These are phyloP conservation scores for Cygnus buccinator DNA, from an alignment of 2,113 vertebrate species.

Conservation along the genomic window DNA sequence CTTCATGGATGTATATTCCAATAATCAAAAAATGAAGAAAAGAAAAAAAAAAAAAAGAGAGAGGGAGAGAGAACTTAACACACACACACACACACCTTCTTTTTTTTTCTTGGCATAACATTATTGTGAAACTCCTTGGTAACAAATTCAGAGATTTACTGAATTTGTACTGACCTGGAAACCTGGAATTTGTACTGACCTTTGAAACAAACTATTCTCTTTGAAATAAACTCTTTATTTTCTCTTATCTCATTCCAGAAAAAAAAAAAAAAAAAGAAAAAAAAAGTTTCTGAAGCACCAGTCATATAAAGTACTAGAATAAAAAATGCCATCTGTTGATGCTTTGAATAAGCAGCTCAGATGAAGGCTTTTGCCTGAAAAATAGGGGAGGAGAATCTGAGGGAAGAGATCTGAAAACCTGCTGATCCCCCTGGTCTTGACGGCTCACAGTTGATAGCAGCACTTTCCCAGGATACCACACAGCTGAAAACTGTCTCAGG, in stretches of 20 bases:
- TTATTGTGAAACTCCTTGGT: background rate
- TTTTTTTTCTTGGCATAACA: background rate
- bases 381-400: background rate
- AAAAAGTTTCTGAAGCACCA: background rate
- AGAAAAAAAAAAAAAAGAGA: too few species aligned
- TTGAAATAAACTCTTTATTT: background rate
- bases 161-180: background rate
- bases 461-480: background rate
- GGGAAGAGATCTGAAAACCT: background rate
- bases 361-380: background rate
- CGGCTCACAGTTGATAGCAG: background rate
- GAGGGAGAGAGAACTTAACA: too few species aligned
- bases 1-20: background rate
- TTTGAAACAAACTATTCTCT: background rate
- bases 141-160: background rate
- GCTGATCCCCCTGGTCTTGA: fast-evolving
- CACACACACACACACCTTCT: background rate
- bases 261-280: background rate
- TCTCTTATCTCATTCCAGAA: background rate
- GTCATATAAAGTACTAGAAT: background rate
- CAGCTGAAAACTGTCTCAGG: background rate
- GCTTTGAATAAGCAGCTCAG: background rate
- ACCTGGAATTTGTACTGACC: background rate
- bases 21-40: background rate
- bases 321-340: background rate